phyloP scores from a whole-genome alignment of 2,797 vertebrate genomes.

The Molossus molossus region DNA sequence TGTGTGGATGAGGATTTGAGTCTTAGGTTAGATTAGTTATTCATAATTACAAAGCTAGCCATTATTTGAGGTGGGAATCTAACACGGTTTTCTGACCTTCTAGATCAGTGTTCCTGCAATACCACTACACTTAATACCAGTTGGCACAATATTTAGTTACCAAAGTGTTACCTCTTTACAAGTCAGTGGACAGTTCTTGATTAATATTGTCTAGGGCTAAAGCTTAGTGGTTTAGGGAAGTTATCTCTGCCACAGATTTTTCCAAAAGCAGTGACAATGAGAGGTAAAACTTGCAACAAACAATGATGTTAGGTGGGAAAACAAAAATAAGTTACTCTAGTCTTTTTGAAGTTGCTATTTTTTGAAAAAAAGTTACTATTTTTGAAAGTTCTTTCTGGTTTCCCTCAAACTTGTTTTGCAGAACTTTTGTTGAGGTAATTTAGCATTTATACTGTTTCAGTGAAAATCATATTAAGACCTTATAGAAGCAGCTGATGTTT shows the following conservation, averaged over 20 bases:
- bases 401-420: constrained; percentile 65
- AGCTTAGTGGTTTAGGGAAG: neutral
- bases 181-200: neutral
- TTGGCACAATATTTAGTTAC: constrained; percentile 13
- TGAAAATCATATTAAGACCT: constrained; percentile 68
- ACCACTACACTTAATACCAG: neutral
- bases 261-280: constrained; percentile 55
- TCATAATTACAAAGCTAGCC: neutral
- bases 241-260: constrained; percentile 44
- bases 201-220: constrained; percentile 39
- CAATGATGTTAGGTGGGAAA: constrained; percentile 56
- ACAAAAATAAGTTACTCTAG: constrained; percentile 54
- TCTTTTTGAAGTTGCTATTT: constrained; percentile 60
- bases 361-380: neutral
- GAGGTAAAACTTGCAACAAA: constrained; percentile 65
- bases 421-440: constrained; percentile 65
- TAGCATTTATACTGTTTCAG: constrained; percentile 66
- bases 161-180: neutral
- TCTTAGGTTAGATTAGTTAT: constrained; percentile 3
- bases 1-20: neutral
- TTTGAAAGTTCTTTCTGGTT: constrained; percentile 59
- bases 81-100: neutral
- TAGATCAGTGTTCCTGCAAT: neutral
- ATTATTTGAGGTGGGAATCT: neutral
- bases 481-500: constrained; percentile 70